These are phyloP conservation scores for Crossaster papposus DNA, from an alignment of 53 echinoderm and acorn worm species.

Conservation along the genomic window DNA sequence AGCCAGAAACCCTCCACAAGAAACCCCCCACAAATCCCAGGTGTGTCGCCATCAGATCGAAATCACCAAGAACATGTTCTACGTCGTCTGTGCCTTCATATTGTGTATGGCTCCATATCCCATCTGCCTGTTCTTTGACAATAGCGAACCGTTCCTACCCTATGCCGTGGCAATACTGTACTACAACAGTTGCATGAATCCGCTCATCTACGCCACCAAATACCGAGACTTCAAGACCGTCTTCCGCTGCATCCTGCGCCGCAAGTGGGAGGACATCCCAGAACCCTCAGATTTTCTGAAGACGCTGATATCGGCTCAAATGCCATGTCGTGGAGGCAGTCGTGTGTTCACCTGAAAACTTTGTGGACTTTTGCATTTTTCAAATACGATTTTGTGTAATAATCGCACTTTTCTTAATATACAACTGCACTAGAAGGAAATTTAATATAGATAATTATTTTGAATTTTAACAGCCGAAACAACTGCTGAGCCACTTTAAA, in stretches of 20 bases:
- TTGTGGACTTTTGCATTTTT: too few species aligned
- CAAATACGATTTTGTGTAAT: too few species aligned
- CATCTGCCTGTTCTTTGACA: conserved; percentile 47
- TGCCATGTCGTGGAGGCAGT: too few species aligned
- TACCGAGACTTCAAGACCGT: conserved; percentile 65
- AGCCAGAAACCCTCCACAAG: background rate
- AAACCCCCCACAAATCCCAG: too few species aligned
- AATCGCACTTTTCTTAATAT: too few species aligned
- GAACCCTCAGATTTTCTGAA: conserved; percentile 53
- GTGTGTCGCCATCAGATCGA: too few species aligned
- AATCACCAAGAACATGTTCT: conserved; percentile 54
- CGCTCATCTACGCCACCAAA: conserved; percentile 71
- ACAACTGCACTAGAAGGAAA: too few species aligned
- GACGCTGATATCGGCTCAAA: background rate
- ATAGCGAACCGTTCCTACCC: conserved; percentile 4
- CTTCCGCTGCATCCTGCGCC: conserved; percentile 54
- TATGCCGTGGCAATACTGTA: conserved; percentile 59
- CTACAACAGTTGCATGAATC: conserved; percentile 69
- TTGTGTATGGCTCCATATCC: conserved; percentile 68
- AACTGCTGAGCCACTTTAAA: too few species aligned
- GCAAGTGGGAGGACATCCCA: conserved; percentile 56
- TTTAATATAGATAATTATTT: too few species aligned
- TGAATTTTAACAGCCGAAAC: too few species aligned
- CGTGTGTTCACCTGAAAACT: too few species aligned
- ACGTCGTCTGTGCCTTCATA: conserved; percentile 62